Conservation (phyloP, 2,797 vertebrate genomes). For the Pyrocephalus nanus region DNA sequence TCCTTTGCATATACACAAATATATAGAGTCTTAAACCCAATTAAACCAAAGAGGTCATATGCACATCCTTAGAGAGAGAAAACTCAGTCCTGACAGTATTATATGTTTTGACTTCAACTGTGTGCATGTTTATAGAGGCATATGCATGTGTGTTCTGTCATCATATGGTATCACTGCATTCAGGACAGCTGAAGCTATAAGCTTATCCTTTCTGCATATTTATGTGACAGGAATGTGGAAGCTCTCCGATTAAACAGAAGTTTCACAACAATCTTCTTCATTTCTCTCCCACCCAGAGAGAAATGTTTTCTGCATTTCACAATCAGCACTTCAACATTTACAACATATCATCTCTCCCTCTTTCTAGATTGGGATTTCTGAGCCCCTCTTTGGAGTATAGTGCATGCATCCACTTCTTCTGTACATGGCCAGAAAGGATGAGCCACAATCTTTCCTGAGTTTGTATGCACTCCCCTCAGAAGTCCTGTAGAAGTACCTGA, state of each 20-base stretch:
- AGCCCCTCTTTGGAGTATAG: background rate
- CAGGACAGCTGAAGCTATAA: slow-evolving; percentile 36
- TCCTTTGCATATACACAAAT: background rate
- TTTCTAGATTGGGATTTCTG: background rate
- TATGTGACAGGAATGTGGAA: slow-evolving; percentile 49
- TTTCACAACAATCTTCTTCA: slow-evolving; percentile 10
- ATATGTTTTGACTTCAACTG: slow-evolving; percentile 19
- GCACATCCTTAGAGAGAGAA: slow-evolving; percentile 14
- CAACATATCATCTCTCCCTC: background rate
- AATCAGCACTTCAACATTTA: background rate
- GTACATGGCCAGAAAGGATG: background rate
- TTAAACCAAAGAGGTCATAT: slow-evolving; percentile 22
- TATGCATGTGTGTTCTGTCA: slow-evolving; percentile 44
- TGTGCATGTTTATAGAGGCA: slow-evolving; percentile 42
- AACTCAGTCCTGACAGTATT: slow-evolving; percentile 33
- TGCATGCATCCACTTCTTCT: background rate
- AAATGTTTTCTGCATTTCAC: background rate
- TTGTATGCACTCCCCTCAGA: background rate
- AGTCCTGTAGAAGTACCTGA: background rate
- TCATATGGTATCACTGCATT: slow-evolving; percentile 10
- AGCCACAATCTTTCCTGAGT: background rate
- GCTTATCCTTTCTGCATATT: slow-evolving; percentile 38
- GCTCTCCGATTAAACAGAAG: slow-evolving; percentile 18
- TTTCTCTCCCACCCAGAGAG: background rate
- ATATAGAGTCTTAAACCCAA: background rate